These are phyloP conservation scores for Euphonia xanthogaster DNA, from an alignment of 2,797 vertebrate genomes.

Conservation along the genomic window DNA sequence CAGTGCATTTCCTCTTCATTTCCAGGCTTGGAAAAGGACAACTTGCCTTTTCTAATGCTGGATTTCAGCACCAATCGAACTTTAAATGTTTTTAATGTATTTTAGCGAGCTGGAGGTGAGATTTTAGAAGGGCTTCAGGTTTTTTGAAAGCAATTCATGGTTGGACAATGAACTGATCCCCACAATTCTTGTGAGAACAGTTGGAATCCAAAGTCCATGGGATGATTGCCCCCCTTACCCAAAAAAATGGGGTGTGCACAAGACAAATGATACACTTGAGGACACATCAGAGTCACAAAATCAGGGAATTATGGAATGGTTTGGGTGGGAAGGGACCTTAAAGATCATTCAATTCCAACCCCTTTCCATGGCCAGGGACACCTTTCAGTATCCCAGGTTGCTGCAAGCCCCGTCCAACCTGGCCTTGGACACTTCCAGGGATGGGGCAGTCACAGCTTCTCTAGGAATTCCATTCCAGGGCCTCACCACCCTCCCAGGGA, in stretches of 20 bases:
- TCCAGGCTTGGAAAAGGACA: neutral
- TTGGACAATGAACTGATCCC: neutral
- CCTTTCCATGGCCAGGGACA: neutral
- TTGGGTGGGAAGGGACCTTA: neutral
- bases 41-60: neutral
- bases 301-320: neutral
- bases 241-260: rapidly evolving
- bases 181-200: neutral
- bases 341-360: neutral
- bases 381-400: rapidly evolving
- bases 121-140: neutral
- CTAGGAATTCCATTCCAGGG: neutral
- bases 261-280: neutral
- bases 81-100: neutral
- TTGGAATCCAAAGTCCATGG: rapidly evolving
- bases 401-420: rapidly evolving
- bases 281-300: neutral
- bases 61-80: neutral
- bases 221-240: neutral
- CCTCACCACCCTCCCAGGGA: neutral
- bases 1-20: neutral
- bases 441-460: neutral
- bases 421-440: too few species aligned
- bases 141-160: neutral
- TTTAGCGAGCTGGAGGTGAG: neutral